A percentile compares a stretch with the other conserved stretches of the same genome.
Conservation (phyloP, 2,797 vertebrate genomes). For the Sarcophilus harrisii region DNA sequence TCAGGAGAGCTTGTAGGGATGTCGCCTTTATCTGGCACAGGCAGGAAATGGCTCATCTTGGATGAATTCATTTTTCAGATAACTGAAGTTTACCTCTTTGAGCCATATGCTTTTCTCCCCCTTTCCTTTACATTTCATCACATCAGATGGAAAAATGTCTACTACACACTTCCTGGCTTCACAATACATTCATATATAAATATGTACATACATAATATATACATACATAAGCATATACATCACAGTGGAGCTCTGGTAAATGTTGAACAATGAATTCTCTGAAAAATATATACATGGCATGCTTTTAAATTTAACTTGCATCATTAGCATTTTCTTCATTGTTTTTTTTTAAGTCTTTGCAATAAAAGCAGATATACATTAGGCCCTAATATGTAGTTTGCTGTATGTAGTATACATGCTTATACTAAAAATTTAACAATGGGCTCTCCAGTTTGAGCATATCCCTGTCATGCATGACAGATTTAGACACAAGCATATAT, state of each 20-base stretch:
- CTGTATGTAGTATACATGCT: background rate
- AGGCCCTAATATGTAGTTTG: background rate
- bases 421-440: background rate
- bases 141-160: background rate
- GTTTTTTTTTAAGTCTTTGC: background rate
- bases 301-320: background rate
- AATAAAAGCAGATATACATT: background rate
- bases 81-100: background rate
- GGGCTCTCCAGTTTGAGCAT: background rate
- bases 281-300: background rate
- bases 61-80: constrained; percentile 1
- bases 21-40: background rate
- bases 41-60: background rate
- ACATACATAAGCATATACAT: background rate
- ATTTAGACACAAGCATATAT: background rate
- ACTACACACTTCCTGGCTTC: background rate
- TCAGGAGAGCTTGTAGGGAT: background rate
- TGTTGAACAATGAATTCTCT: background rate
- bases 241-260: background rate
- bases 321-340: background rate
- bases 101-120: background rate
- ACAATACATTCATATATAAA: background rate
- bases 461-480: background rate
- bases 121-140: background rate
- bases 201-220: background rate